A percentile compares a stretch with the other conserved stretches of the same genome.
Conservation (phyloP, 2,888 invertebrate genomes). For the Elysia crispata region DNA sequence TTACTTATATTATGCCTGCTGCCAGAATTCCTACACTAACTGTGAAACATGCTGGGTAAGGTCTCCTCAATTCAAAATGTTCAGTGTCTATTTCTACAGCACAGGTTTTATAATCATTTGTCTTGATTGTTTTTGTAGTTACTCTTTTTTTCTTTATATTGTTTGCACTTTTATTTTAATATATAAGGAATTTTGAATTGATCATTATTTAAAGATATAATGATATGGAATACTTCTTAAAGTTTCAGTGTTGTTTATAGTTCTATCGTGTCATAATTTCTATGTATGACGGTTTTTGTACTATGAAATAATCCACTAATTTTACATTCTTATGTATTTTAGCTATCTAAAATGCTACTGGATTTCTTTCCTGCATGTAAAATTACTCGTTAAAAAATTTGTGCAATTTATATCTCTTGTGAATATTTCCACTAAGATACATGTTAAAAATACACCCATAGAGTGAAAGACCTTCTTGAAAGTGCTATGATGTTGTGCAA, state of each 20-base stretch:
- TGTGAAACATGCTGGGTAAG: constrained; percentile 76
- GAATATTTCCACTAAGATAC: no score
- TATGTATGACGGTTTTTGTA: constrained; percentile 3
- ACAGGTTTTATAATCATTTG: constrained; percentile 33
- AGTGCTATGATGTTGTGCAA: no score
- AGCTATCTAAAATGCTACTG: no score
- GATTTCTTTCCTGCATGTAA: no score
- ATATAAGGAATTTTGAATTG: neutral
- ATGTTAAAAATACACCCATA: no score
- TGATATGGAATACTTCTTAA: neutral
- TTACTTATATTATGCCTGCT: neutral
- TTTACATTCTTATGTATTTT: no score
- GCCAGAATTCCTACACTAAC: constrained; percentile 73
- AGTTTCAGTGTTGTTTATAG: constrained; percentile 18
- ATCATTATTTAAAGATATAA: no score
- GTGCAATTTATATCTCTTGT: no score
- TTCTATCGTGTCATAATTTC: neutral
- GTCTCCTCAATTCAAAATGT: constrained; percentile 26
- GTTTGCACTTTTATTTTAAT: neutral
- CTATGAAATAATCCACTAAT: no score
- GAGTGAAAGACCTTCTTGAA: no score
- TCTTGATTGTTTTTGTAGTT: constrained; percentile 22
- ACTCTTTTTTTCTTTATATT: constrained; percentile 15
- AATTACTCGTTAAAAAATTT: no score
- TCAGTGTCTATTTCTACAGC: constrained; percentile 40